Evolutionary conservation across 2,797 vertebrate genomes (phyloP).

Genomic region (Harpagifer antarcticus): DNA sequence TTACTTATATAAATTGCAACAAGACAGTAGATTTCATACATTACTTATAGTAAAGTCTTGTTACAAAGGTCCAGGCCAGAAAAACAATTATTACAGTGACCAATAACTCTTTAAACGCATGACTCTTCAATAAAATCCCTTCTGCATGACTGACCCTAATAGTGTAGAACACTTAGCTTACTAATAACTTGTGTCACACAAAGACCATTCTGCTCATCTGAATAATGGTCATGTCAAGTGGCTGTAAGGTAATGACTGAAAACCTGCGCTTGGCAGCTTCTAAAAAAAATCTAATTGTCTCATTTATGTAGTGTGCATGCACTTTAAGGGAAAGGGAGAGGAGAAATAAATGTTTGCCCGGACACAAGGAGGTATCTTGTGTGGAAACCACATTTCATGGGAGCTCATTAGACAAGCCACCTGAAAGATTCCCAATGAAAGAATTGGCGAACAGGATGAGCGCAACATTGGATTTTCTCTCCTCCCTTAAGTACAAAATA

Average conservation of each 20-base stretch:
- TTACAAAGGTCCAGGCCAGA: neutral
- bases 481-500: constrained; percentile 38
- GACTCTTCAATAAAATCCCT: neutral
- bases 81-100: neutral
- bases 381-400: constrained; percentile 83
- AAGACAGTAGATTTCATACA: too few species aligned
- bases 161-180: neutral
- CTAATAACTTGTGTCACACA: constrained; percentile 2
- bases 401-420: constrained; percentile 87
- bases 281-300: constrained; percentile 42
- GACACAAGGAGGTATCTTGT: constrained; percentile 75
- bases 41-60: neutral
- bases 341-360: constrained; percentile 53
- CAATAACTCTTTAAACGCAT: neutral
- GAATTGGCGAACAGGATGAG: constrained; percentile 41
- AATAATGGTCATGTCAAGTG: constrained; percentile 21
- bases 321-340: constrained; percentile 1
- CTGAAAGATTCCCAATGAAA: constrained; percentile 77
- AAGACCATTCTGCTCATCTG: constrained; percentile 19
- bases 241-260: constrained; percentile 31
- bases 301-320: neutral
- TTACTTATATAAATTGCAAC: neutral
- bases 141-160: constrained; percentile 10
- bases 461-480: constrained; percentile 56
- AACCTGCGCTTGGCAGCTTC: constrained; percentile 34